Conservation (phyloP, 2,113 vertebrate genomes). For the Delphinapterus leucas region DNA sequence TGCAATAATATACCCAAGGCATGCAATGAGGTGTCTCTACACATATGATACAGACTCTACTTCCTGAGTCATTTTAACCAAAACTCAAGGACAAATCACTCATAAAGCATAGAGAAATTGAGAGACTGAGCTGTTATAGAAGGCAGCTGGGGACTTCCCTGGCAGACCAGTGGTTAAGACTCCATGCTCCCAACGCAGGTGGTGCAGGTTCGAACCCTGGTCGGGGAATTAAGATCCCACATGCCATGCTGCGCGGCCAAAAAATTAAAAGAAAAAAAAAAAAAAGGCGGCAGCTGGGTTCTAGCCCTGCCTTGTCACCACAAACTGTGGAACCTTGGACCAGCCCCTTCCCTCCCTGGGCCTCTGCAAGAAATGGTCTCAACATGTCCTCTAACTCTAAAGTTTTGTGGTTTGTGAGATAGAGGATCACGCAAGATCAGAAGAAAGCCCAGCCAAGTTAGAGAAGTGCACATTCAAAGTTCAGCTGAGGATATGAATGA, state of each 20-base stretch:
- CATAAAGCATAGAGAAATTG: neutral
- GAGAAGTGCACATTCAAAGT: constrained; percentile 14
- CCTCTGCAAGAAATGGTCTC: neutral
- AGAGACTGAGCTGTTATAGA: neutral
- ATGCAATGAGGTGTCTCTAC: constrained; percentile 5
- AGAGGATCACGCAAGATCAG: neutral
- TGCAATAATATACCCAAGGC: constrained; percentile 13
- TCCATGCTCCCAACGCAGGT: too few relatives aligned
- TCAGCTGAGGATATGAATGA: constrained; percentile 23
- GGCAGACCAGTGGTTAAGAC: too few relatives aligned
- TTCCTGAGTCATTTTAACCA: neutral
- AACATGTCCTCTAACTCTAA: neutral
- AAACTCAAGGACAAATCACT: neutral
- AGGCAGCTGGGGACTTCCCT: neutral
- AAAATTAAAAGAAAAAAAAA: too few relatives aligned
- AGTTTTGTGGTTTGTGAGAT: neutral
- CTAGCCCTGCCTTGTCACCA: neutral
- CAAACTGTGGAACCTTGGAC: neutral
- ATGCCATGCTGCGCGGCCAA: too few relatives aligned
- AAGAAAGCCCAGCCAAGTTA: neutral
- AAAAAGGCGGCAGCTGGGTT: neutral
- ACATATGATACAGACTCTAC: neutral
- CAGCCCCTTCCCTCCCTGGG: neutral
- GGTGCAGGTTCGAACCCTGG: too few relatives aligned
- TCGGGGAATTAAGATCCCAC: too few relatives aligned